Conservation (phyloP, 2,888 invertebrate genomes). For the Endomychus coccineus region DNA sequence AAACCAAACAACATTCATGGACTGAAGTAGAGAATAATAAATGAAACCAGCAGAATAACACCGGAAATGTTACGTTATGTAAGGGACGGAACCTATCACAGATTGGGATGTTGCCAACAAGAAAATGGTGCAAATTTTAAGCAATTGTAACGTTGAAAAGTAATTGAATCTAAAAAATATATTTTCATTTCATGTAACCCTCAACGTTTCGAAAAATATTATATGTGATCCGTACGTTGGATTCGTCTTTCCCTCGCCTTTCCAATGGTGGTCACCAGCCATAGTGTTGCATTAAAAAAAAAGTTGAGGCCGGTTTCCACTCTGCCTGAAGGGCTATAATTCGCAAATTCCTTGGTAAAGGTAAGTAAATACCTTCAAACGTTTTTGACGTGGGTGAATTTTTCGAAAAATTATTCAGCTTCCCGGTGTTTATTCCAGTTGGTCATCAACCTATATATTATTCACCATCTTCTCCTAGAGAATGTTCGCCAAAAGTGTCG, state of each 20-base stretch:
- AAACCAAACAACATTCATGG: not conserved
- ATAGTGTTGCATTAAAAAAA: not conserved
- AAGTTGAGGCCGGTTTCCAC: constrained; percentile 1
- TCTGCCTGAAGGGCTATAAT: not conserved
- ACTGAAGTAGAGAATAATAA: not conserved
- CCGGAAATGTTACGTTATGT: no score
- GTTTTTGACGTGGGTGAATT: no score
- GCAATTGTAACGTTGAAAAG: constrained; percentile 1
- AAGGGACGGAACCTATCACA: constrained; percentile 1
- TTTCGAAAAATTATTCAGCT: no score
- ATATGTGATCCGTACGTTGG: no score
- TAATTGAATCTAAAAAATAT: not conserved
- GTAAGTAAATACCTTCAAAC: no score
- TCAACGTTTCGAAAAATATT: not conserved
- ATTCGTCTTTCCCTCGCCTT: not conserved
- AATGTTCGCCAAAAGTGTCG: no score
- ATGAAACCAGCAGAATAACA: not conserved
- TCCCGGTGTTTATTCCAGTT: no score
- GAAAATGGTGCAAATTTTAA: no score
- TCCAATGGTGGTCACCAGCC: not conserved
- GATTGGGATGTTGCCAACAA: not conserved
- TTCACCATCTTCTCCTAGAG: no score
- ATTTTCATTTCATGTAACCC: no score
- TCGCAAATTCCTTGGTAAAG: no score
- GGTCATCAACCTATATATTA: no score